A percentile compares a stretch with the other conserved stretches of the same genome.
phyloP scores from a whole-genome alignment of 1,140 invertebrate genomes.

The Dinoponera quadriceps region DNA sequence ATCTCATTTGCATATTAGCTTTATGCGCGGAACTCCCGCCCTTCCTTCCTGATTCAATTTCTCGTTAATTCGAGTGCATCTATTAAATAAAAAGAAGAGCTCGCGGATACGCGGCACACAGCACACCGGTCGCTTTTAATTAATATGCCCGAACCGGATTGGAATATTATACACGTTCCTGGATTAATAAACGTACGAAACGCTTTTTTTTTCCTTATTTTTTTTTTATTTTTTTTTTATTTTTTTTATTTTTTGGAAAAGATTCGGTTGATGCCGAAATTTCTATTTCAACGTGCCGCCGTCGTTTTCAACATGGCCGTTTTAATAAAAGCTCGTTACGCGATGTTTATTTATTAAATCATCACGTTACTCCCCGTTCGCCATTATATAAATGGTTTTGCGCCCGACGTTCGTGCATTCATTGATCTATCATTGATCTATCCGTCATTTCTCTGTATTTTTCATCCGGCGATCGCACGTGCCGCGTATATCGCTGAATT shows the following conservation, averaged over 20 bases:
- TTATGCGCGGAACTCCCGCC: not conserved
- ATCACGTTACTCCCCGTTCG: not conserved
- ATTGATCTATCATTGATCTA: not conserved
- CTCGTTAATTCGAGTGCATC: slow-evolving; percentile 5
- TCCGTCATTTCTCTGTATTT: not conserved
- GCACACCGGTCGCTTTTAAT: not conserved
- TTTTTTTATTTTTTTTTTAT: too few relatives aligned
- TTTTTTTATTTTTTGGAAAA: not conserved
- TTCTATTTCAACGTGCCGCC: not conserved
- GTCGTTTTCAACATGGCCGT: not conserved
- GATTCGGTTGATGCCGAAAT: slow-evolving; percentile 8
- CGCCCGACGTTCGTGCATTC: not conserved
- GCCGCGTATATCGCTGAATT: slow-evolving; percentile 7
- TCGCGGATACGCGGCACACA: not conserved
- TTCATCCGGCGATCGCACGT: not conserved
- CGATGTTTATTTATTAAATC: not conserved
- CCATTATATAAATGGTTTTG: too few relatives aligned
- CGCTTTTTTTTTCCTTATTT: not conserved
- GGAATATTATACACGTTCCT: not conserved
- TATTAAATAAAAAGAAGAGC: slow-evolving; percentile 27
- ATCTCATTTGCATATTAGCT: slow-evolving; percentile 28
- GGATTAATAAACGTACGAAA: not conserved
- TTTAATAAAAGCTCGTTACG: not conserved
- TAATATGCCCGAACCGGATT: not conserved
- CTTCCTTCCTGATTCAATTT: slow-evolving; percentile 3